These are phyloP conservation scores for Holcopasites calliopsidis DNA, from an alignment of 1,140 invertebrate genomes.

Conservation along the genomic window DNA sequence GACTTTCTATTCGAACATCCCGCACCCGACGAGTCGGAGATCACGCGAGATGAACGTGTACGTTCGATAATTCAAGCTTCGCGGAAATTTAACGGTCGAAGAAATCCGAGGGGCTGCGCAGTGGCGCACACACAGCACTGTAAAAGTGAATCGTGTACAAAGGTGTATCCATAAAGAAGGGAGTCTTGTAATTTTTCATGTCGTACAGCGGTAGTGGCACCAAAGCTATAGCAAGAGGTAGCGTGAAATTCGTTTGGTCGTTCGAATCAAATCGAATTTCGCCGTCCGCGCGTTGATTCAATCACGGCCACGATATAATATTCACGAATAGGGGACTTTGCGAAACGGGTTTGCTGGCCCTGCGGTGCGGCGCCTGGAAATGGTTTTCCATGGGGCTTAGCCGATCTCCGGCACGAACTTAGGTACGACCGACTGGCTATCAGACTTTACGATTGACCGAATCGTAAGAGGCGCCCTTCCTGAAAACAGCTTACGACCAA, in stretches of 20 bases:
- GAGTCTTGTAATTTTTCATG: neutral
- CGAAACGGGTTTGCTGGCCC: slow-evolving; percentile 1
- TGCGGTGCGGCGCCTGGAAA: slow-evolving; percentile 13
- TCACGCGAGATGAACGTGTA: neutral
- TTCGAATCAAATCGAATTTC: neutral
- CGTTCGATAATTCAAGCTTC: slow-evolving; percentile 10
- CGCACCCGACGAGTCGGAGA: no score
- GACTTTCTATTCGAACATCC: neutral
- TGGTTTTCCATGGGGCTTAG: neutral
- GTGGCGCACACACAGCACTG: neutral
- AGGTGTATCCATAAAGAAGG: neutral
- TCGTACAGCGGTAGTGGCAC: no score
- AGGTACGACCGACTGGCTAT: slow-evolving; percentile 39
- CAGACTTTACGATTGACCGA: slow-evolving; percentile 62
- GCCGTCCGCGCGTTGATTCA: slow-evolving; percentile 31
- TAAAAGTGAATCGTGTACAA: neutral
- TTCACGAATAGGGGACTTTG: slow-evolving; percentile 34
- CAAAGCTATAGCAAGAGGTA: neutral
- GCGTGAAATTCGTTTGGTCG: neutral
- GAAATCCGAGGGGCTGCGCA: neutral
- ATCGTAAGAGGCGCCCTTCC: slow-evolving; percentile 51
- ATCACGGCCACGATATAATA: slow-evolving; percentile 47
- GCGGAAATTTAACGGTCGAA: neutral
- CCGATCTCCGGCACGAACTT: neutral
- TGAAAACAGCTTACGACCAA: slow-evolving; percentile 15